Evolutionary conservation across 1,140 invertebrate genomes (phyloP).

Genomic region (Trialeurodes vaporariorum): DNA sequence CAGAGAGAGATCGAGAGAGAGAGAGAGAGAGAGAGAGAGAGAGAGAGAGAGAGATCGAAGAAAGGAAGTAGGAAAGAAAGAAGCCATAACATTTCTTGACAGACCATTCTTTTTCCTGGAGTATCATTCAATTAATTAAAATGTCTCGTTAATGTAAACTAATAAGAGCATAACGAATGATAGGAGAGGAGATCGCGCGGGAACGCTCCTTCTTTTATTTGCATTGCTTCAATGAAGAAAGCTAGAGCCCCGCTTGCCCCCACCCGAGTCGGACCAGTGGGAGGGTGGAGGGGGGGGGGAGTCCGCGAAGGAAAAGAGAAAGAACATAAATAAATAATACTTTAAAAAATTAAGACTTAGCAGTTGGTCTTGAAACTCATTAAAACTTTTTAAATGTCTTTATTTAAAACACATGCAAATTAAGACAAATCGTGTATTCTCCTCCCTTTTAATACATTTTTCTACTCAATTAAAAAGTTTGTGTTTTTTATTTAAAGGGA

Average conservation of each 20-base stretch:
- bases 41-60: too few species aligned
- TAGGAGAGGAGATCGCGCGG: not conserved
- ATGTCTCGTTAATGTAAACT: not conserved
- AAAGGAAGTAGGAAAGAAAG: too few species aligned
- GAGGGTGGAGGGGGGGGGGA: not conserved
- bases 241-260: too few species aligned
- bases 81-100: too few species aligned
- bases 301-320: not conserved
- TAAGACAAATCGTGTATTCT: not conserved
- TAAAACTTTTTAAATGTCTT: constrained; percentile 1
- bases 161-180: not conserved
- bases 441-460: not conserved
- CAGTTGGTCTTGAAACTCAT: not conserved
- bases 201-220: not conserved
- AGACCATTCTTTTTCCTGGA: too few species aligned
- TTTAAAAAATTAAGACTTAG: constrained; percentile 1
- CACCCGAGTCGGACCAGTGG: too few species aligned
- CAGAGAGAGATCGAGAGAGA: too few species aligned
- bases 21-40: too few species aligned
- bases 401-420: not conserved
- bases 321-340: not conserved
- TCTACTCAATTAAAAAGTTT: constrained; percentile 1
- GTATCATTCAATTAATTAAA: not conserved
- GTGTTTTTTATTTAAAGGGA: not conserved
- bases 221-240: not conserved